These are phyloP conservation scores for Parnassius glacialis DNA, from an alignment of 2,888 invertebrate species.

Conservation along the genomic window DNA sequence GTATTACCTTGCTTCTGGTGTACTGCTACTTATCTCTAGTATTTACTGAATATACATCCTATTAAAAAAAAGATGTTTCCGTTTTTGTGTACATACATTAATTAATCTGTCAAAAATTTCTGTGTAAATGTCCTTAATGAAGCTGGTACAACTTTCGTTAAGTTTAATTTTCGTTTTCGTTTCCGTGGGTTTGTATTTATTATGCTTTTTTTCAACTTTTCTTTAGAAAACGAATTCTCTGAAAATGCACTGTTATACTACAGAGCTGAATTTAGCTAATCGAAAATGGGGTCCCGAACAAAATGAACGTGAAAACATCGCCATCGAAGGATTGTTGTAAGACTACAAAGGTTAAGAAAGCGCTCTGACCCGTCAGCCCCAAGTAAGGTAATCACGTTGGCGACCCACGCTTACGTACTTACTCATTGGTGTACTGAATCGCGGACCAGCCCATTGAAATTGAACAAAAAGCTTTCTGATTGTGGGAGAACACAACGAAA, in stretches of 20 bases:
- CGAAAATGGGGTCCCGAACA: not conserved
- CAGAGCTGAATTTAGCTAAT: no score
- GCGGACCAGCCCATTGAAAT: constrained; percentile 11
- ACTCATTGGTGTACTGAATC: constrained; percentile 28
- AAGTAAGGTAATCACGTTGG: constrained; percentile 46
- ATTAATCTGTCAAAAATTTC: no score
- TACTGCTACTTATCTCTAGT: no score
- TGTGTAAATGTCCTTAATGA: no score
- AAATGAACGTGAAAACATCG: constrained; percentile 5
- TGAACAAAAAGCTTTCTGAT: constrained; percentile 8
- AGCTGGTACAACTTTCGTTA: no score
- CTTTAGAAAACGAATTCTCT: constrained; percentile 22
- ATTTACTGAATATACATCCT: no score
- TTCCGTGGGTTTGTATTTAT: not conserved
- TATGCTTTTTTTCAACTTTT: constrained; percentile 23
- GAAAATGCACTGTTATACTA: no score
- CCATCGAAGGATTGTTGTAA: no score
- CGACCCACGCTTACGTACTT: constrained; percentile 34
- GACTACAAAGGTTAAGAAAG: constrained; percentile 50
- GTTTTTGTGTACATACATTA: no score
- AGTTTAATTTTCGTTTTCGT: no score
- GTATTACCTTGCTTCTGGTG: no score
- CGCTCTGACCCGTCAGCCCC: constrained; percentile 43
- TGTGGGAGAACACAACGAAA: not conserved
- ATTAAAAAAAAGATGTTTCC: no score